phyloP scores from a whole-genome alignment of 2,797 vertebrate genomes.

The Eulemur albifrons region DNA sequence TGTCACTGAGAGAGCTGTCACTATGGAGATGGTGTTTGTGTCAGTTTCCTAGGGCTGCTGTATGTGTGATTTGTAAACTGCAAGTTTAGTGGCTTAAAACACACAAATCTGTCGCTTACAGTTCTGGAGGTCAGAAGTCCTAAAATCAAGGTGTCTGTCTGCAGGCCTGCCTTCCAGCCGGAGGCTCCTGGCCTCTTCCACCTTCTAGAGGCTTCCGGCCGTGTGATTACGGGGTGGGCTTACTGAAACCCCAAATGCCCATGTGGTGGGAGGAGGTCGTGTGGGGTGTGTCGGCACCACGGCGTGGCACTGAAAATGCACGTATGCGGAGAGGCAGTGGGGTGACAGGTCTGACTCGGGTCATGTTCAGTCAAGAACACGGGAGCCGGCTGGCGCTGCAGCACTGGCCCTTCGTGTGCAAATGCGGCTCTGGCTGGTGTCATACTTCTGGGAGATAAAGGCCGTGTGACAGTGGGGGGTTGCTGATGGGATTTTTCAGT shows the following conservation, averaged over 20 bases:
- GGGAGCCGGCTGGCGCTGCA: rapidly evolving
- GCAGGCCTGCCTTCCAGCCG: rapidly evolving
- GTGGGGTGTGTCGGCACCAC: rapidly evolving
- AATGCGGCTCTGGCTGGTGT: rapidly evolving
- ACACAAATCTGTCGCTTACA: rapidly evolving
- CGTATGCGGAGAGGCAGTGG: rapidly evolving
- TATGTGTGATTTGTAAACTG: rapidly evolving
- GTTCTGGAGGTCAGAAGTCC: neutral
- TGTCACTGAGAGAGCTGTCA: neutral
- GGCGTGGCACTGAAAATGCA: rapidly evolving
- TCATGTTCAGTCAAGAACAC: rapidly evolving
- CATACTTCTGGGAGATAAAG: rapidly evolving
- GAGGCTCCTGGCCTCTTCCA: neutral
- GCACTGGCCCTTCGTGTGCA: rapidly evolving
- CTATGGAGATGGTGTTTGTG: rapidly evolving
- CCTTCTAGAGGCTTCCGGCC: rapidly evolving
- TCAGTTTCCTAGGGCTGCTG: rapidly evolving
- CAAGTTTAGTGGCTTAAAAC: neutral
- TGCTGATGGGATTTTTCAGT: rapidly evolving
- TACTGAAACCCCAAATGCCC: neutral
- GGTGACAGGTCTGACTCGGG: rapidly evolving
- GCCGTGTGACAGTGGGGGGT: rapidly evolving
- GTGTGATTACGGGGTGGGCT: neutral
- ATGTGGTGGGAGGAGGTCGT: rapidly evolving
- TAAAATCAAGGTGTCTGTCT: neutral